A percentile compares a stretch with the other conserved stretches of the same genome.
These are phyloP conservation scores for Columba livia DNA, from an alignment of 2,113 vertebrate species.

Conservation along the genomic window DNA sequence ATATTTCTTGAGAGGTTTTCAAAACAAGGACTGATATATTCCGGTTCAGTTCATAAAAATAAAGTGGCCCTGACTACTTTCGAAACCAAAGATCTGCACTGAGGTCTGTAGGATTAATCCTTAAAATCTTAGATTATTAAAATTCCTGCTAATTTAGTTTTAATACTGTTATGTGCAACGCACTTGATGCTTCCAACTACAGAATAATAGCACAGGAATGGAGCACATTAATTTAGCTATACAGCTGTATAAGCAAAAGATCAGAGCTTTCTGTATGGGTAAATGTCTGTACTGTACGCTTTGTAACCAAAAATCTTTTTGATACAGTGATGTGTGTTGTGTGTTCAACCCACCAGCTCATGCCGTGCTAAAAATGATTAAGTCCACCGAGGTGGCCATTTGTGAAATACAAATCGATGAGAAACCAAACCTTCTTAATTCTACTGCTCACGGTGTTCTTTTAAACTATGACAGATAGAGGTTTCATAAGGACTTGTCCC, in stretches of 20 bases:
- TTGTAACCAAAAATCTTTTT: background rate
- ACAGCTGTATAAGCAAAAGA: background rate
- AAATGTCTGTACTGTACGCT: background rate
- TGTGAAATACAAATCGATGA: background rate
- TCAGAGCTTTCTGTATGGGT: background rate
- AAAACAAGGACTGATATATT: background rate
- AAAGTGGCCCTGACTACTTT: background rate
- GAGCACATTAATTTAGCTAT: background rate
- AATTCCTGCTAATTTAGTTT: background rate
- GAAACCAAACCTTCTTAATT: background rate
- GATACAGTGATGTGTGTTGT: rapidly evolving
- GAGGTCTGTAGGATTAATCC: background rate
- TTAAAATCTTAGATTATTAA: background rate
- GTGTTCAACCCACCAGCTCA: background rate
- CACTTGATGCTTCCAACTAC: background rate
- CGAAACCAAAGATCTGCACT: background rate
- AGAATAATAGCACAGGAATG: background rate
- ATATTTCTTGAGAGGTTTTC: conserved; percentile 23
- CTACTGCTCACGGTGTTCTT: rapidly evolving
- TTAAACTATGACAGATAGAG: background rate
- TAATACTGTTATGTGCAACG: background rate
- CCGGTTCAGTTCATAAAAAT: background rate
- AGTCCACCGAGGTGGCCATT: background rate
- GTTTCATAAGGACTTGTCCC: background rate
- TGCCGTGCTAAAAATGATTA: background rate